A percentile compares a stretch with the other conserved stretches of the same genome.
Conservation (phyloP, 2,113 vertebrate genomes). For the Puffinus mauretanicus region DNA sequence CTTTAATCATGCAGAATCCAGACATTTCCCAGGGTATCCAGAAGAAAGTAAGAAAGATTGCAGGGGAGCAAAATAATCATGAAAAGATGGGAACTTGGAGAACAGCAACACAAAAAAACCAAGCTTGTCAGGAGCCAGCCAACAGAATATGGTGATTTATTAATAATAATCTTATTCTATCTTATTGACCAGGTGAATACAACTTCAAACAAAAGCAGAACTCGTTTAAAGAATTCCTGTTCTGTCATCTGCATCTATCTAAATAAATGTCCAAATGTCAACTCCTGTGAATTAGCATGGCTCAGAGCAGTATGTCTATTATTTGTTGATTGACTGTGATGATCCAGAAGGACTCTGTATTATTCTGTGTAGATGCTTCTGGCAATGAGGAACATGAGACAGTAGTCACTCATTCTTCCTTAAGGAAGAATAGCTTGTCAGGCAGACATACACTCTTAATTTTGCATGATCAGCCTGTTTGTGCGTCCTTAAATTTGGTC, state of each 20-base stretch:
- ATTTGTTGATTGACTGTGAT: not conserved
- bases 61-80: not conserved
- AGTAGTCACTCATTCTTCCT: not conserved
- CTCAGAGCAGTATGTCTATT: not conserved
- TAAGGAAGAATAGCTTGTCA: not conserved
- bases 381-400: not conserved
- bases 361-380: not conserved
- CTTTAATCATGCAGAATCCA: slow-evolving; percentile 39
- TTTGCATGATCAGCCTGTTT: not conserved
- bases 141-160: not conserved
- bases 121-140: not conserved
- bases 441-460: not conserved
- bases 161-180: not conserved
- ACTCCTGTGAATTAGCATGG: not conserved
- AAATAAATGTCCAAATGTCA: not conserved
- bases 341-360: not conserved
- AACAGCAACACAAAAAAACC: not conserved
- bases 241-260: not conserved
- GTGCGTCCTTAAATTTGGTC: not conserved
- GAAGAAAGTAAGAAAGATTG: not conserved
- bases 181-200: not conserved
- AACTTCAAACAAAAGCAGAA: not conserved
- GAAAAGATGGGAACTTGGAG: slow-evolving; percentile 2
- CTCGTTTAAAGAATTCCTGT: not conserved
- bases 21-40: slow-evolving; percentile 33